Conservation (phyloP, 2,113 vertebrate species). For the Ictalurus furcatus region DNA sequence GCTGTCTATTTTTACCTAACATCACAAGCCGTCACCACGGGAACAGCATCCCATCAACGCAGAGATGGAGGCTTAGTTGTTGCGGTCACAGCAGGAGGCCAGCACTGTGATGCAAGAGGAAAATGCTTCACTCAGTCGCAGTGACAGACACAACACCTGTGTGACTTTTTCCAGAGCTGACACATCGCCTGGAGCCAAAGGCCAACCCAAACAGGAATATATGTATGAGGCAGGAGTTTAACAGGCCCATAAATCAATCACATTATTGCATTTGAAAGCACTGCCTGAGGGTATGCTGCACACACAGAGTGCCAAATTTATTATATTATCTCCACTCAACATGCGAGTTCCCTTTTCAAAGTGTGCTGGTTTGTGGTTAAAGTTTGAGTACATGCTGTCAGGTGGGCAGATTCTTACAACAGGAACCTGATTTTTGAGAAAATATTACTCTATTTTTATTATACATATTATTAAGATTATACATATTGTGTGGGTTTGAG, state of each 20-base stretch:
- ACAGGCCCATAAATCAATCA: constrained; percentile 65
- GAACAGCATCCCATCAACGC: constrained; percentile 64
- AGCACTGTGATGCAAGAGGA: constrained; percentile 61
- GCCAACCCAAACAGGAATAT: constrained; percentile 55
- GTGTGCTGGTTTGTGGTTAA: neutral
- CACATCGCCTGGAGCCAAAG: constrained; percentile 45
- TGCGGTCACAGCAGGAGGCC: constrained; percentile 32
- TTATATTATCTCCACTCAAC: constrained; percentile 31
- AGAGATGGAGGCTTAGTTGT: constrained; percentile 31
- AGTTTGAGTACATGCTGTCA: constrained; percentile 2
- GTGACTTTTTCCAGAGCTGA: constrained; percentile 49
- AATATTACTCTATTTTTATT: neutral
- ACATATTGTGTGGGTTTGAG: neutral
- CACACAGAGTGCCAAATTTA: constrained; percentile 24
- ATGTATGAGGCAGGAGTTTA: constrained; percentile 41
- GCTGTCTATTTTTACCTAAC: constrained; percentile 82
- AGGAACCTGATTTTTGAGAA: neutral
- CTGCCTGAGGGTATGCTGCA: constrained; percentile 39
- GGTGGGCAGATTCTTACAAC: constrained; percentile 1
- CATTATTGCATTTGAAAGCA: constrained; percentile 56
- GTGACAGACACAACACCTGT: constrained; percentile 58
- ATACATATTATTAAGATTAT: neutral
- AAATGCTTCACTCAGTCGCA: constrained; percentile 33
- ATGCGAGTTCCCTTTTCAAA: constrained; percentile 24
- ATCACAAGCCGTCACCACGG: constrained; percentile 77